Evolutionary conservation across 2,888 invertebrate genomes (phyloP).

Genomic region (Dolichomitus sp.): DNA sequence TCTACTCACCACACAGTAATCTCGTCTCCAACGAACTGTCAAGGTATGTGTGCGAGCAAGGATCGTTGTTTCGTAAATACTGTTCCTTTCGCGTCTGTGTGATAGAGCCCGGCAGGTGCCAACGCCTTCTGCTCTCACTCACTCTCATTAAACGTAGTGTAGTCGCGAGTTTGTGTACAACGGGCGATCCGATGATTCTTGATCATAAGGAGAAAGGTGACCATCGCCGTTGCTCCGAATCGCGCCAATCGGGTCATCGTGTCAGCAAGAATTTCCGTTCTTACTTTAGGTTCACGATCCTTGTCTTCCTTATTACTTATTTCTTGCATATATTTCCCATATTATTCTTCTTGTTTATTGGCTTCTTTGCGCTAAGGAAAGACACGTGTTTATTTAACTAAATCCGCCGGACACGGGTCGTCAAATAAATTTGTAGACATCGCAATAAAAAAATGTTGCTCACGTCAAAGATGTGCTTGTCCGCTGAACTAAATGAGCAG

Average conservation of each 20-base stretch:
- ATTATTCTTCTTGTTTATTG: not conserved
- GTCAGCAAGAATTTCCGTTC: constrained; percentile 71
- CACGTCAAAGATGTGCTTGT: no score
- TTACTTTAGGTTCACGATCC: constrained; percentile 58
- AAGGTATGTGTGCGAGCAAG: constrained; percentile 90
- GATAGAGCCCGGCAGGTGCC: not conserved
- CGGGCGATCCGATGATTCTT: constrained; percentile 67
- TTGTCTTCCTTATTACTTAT: constrained; percentile 56
- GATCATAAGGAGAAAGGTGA: constrained; percentile 83
- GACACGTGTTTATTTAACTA: no score
- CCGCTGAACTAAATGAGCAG: no score
- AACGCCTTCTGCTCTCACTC: constrained; percentile 18
- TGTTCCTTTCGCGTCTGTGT: not conserved
- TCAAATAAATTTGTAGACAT: no score
- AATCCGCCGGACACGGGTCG: no score
- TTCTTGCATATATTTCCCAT: constrained; percentile 22
- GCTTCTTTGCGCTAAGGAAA: not conserved
- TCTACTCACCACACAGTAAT: constrained; percentile 95
- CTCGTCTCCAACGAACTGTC: constrained; percentile 95
- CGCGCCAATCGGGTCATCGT: constrained; percentile 81
- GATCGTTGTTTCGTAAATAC: constrained; percentile 15
- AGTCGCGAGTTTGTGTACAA: constrained; percentile 25
- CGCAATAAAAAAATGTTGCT: no score
- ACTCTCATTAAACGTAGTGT: constrained; percentile 11
- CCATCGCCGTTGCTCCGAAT: constrained; percentile 76